These are phyloP conservation scores for Hypolimnas misippus DNA, from an alignment of 2,888 invertebrate genomes.

Conservation along the genomic window DNA sequence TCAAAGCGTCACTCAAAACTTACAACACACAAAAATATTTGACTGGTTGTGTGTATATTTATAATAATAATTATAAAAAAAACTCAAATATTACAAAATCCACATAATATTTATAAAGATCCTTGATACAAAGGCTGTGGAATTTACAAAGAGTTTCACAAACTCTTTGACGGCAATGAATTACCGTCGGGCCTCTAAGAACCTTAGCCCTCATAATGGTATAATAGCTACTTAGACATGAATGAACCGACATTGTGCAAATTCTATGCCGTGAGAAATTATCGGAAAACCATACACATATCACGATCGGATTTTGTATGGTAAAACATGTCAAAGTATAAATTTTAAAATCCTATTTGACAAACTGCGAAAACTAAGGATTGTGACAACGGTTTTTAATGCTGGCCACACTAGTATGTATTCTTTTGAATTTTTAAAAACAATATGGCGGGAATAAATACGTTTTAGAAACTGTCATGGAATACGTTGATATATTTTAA, in stretches of 20 bases:
- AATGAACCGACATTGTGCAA: constrained; percentile 22
- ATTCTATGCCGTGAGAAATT: constrained; percentile 31
- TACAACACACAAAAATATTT: no score
- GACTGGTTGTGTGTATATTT: no score
- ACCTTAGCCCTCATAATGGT: constrained; percentile 21
- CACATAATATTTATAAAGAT: background rate
- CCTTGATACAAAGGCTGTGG: background rate
- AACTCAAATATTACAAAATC: constrained; percentile 3
- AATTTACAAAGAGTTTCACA: constrained; percentile 1
- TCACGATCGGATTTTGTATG: background rate
- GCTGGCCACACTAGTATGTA: no score
- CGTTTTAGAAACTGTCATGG: no score
- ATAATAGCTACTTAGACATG: constrained; percentile 34
- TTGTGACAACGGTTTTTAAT: no score
- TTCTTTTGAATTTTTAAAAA: no score
- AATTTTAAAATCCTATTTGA: no score
- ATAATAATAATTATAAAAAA: background rate
- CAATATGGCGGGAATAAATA: no score
- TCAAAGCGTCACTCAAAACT: no score
- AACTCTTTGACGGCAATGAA: constrained; percentile 13
- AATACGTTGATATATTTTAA: no score
- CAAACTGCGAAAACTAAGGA: no score
- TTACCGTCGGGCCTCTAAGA: constrained; percentile 15
- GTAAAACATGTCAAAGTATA: background rate
- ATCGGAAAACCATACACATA: background rate